A percentile compares a stretch with the other conserved stretches of the same genome.
phyloP scores from a whole-genome alignment of 1,140 invertebrate genomes.

The Saccostrea glomerata region DNA sequence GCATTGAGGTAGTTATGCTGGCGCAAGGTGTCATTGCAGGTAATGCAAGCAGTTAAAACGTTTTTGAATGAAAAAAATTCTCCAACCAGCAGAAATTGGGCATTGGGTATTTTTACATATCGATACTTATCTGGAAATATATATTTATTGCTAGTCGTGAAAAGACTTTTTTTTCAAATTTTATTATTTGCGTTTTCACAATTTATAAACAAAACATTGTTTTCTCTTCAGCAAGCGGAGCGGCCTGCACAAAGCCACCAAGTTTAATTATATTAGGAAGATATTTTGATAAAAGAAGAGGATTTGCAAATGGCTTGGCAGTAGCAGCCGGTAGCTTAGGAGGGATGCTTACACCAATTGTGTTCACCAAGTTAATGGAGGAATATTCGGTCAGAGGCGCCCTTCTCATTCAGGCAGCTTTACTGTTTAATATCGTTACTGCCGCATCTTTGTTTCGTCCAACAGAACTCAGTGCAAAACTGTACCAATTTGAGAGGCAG shows the following conservation, averaged over 20 bases:
- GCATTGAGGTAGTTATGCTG: not conserved
- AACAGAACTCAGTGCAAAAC: not conserved
- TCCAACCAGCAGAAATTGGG: no score
- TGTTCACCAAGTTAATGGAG: slow-evolving; percentile 37
- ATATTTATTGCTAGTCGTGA: no score
- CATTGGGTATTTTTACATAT: no score
- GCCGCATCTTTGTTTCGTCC: slow-evolving; percentile 42
- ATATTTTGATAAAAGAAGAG: slow-evolving; percentile 53
- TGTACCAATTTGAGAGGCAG: not conserved
- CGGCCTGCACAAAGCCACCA: slow-evolving; percentile 35
- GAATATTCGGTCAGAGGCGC: slow-evolving; percentile 35
- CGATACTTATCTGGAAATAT: no score
- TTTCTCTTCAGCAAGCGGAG: slow-evolving; percentile 34
- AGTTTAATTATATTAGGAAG: slow-evolving; percentile 44
- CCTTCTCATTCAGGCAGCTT: slow-evolving; percentile 36
- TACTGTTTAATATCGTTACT: slow-evolving; percentile 40
- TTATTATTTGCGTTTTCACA: not conserved
- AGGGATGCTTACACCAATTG: not conserved
- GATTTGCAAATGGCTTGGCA: slow-evolving; percentile 42
- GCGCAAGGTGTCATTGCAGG: slow-evolving; percentile 14
- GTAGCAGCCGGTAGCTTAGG: slow-evolving; percentile 44
- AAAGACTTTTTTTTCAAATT: no score
- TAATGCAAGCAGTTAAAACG: not conserved
- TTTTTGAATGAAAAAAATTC: no score
- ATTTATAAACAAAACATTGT: not conserved